Base-by-base conservation (phyloP, 2,888 invertebrate species). In the Trissonchulus latispiculum region DNA sequence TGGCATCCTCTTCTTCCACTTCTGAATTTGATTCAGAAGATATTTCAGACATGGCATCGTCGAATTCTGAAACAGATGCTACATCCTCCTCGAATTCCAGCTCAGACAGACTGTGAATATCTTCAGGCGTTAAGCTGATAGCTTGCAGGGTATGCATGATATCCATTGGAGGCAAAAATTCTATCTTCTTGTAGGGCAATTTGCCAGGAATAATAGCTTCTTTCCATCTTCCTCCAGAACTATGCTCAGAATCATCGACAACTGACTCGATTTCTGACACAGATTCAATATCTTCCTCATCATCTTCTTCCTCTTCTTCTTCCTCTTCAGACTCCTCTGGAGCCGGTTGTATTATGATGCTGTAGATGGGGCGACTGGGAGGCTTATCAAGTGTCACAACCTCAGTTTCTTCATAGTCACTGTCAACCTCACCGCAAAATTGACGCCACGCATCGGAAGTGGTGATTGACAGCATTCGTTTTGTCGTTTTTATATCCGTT, bases 131-230 rank as follows among this genome's bases (percentile, higher is more conserved):
- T 15, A 48, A 23, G 23, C 8, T 48, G 8, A 48, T 48, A 23
- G 31, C 35, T 33, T 32, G 31, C 66, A 64, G 28, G 18, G 8
- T 33, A 33, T 29, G 8, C 66, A 64, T 64, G 28, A 64, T 64
- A 64, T 64, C 66, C 32, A 64, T 64, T 33, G 66, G 66, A 28
- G 66, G 66, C 35, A 29, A 33, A 64, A 64, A 64, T 64, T 64
- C 66, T 33, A 64, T 29, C 8, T 28, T 8, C 31, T 33, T 33
- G 23, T 23, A 8, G 23, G 8, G 8, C 48, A 48, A 23, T 48
- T 48, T 48, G 31, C 8, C 8, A 15, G 31, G 32, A 33, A 32
- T 28, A 32, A 28, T 33, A 32, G 66, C 66, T 15, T 64, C 66
- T 64, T 64, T 33, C 32, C 35, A 32, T 64, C 32, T 64, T 15